phyloP scores from a whole-genome alignment of 2,113 vertebrate genomes.

The Apodemus speciosus region DNA sequence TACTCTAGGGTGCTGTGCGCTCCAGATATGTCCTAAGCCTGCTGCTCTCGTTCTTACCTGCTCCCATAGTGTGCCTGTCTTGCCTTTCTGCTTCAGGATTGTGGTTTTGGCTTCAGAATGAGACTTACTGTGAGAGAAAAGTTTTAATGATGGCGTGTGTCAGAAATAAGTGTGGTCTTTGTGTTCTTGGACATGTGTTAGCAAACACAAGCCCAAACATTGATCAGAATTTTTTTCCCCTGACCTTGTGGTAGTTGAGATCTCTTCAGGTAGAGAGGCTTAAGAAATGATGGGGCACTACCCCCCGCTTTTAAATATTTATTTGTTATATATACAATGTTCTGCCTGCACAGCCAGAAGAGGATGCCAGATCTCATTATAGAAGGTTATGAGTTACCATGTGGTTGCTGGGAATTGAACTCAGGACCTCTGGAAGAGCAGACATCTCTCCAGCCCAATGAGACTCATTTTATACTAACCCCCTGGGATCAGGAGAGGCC shows the following conservation, averaged over 20 bases:
- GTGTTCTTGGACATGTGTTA: background rate
- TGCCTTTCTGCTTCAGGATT: background rate
- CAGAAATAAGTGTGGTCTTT: background rate
- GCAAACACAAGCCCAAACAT: background rate
- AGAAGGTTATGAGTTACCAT: too few species aligned
- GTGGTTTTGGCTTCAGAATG: background rate
- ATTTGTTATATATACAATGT: too few species aligned
- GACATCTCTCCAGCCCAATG: too few species aligned
- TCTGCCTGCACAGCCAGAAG: too few species aligned
- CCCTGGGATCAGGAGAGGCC: background rate
- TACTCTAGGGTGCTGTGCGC: background rate
- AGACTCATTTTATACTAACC: background rate
- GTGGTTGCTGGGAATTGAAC: too few species aligned
- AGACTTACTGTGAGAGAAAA: background rate
- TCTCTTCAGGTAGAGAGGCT: background rate
- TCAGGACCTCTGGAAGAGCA: too few species aligned
- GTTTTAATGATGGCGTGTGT: background rate
- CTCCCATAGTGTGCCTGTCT: background rate
- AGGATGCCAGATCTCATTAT: too few species aligned
- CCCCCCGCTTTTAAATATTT: too few species aligned
- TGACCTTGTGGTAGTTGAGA: background rate
- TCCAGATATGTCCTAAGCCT: background rate
- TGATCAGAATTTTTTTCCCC: background rate
- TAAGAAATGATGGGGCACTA: too few species aligned
- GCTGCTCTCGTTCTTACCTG: background rate